phyloP scores from a whole-genome alignment of 2,888 invertebrate genomes.

The Atethmia centrago region DNA sequence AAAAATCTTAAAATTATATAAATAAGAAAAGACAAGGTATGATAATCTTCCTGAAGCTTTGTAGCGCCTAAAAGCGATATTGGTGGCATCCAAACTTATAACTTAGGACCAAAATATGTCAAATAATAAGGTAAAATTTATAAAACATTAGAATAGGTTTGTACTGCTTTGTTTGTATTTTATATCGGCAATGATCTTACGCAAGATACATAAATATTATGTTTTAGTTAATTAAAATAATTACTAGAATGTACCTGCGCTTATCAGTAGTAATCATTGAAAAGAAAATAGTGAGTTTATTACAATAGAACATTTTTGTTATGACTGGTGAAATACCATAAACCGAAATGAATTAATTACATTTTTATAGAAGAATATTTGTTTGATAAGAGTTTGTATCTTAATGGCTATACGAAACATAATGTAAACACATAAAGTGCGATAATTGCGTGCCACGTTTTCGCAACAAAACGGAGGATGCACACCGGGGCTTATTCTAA shows the following conservation, averaged over 20 bases:
- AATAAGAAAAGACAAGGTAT: neutral
- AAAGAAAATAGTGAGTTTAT: neutral
- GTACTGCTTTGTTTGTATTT: slow-evolving; percentile 52
- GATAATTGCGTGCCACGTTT: slow-evolving; percentile 1
- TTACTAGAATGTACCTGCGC: slow-evolving; percentile 18
- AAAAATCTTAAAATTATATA: neutral
- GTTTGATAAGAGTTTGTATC: slow-evolving; percentile 6
- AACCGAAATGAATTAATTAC: neutral
- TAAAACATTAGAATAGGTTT: slow-evolving; percentile 40
- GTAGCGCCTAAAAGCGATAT: slow-evolving; percentile 44
- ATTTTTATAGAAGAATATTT: slow-evolving; percentile 1
- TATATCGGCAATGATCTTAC: slow-evolving; percentile 52
- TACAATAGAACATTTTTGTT: neutral
- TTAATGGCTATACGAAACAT: neutral
- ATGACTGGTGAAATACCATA: neutral
- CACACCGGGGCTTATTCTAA: slow-evolving; percentile 1
- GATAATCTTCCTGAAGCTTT: slow-evolving; percentile 6
- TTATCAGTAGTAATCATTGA: neutral
- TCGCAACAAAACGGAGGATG: neutral
- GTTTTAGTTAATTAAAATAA: slow-evolving; percentile 7
- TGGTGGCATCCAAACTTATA: slow-evolving; percentile 43
- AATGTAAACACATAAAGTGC: neutral
- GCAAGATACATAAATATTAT: slow-evolving; percentile 2
- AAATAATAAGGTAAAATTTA: slow-evolving; percentile 28
- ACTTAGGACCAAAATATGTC: slow-evolving; percentile 57